Base-by-base conservation (phyloP, 2,113 vertebrate genomes). In the Alligator mississippiensis region DNA sequence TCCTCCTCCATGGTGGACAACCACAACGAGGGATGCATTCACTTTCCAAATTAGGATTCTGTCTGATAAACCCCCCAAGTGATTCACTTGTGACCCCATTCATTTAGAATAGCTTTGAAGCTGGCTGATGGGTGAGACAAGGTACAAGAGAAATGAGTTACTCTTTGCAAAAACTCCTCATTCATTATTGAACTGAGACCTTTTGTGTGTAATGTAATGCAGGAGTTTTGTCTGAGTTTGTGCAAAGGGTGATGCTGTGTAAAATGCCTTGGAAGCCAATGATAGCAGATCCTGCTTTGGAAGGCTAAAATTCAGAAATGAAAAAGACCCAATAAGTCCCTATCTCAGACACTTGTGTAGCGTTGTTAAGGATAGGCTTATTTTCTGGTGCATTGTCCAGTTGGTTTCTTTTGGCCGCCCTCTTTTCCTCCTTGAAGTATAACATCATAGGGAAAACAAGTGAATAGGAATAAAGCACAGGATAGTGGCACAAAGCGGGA, bases 91-190 rank as follows among this genome's bases (percentile, higher is more conserved):
- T 38, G 34, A 22, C 21, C 13, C 70, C 34, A 1, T 74, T 24
- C 34, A 47, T 38, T 47, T 47, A 14, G 47, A 47, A 47, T 47
- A 47, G 47, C 47, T 47, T 47, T 47, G 47, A 38, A 6, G 68
- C 21, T 21, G 30, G 10, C 22, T 6, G 30, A 72, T 72, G 68
- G 22, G 22, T 34, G 30, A 34, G 19, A 18, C 19, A 38, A 38
- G 11, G 3, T 72, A 10, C 68, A 70, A 21, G n/a, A 70, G 10
- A 70, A 70, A 70, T 34, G 64, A 10, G 59, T 8, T 21, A 1
- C 24, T 0, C 0, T 9, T 38, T 6, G n/a, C 10, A 18, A 9
- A 47, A 80, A 38, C 47, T n/a, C 64, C 28, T 75, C 1, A 0
- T 6, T 70, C 12, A 11, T 27, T 5, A 1, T 55, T 34, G n/a